Percentiles rank a stretch among this genome's conserved stretches.
These are phyloP conservation scores for Gasterosteus nipponicus DNA, from an alignment of 2,113 vertebrate genomes.

Conservation along the genomic window DNA sequence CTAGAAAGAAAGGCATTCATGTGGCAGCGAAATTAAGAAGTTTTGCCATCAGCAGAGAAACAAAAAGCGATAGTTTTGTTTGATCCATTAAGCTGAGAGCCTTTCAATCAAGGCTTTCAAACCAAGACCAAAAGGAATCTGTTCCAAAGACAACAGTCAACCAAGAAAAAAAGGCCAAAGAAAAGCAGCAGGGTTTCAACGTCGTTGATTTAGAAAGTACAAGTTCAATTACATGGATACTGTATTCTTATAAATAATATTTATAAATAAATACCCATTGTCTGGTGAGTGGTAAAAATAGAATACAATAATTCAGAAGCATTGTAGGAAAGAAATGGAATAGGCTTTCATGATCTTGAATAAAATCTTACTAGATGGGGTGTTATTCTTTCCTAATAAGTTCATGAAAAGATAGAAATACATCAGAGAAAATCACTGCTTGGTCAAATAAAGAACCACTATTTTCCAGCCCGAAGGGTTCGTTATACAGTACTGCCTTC, in stretches of 20 bases:
- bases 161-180: not conserved
- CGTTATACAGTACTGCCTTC: not conserved
- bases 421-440: not conserved
- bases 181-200: slow-evolving; percentile 1
- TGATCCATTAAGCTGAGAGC: not conserved
- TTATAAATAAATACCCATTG: not conserved
- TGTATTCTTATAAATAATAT: not conserved
- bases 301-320: not conserved
- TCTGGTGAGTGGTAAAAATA: not conserved
- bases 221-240: not conserved
- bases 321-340: not conserved
- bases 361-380: not conserved
- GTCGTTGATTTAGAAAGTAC: no score
- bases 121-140: slow-evolving; percentile 11
- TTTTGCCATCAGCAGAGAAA: not conserved
- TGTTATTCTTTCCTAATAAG: not conserved
- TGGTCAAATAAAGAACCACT: not conserved
- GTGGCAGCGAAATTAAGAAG: not conserved
- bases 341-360: not conserved
- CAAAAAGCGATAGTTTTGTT: not conserved
- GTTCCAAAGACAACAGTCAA: not conserved
- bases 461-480: not conserved
- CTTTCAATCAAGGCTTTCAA: slow-evolving; percentile 10
- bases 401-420: slow-evolving; percentile 5
- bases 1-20: not conserved